phyloP scores from a whole-genome alignment of 2,888 invertebrate genomes.

The Cataglyphis rosenhaueri region DNA sequence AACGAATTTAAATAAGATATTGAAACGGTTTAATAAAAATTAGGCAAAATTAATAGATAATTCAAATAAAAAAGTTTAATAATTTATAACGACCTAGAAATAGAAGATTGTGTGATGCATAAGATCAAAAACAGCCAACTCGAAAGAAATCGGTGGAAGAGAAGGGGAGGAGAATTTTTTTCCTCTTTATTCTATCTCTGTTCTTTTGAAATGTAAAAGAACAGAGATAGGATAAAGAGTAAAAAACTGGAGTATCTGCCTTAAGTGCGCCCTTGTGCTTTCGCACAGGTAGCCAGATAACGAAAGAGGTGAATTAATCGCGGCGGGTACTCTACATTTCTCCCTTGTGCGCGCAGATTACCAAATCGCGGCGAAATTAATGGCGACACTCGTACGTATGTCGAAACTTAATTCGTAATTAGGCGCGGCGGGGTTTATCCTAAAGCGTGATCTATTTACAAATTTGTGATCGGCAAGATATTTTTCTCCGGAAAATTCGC shows the following conservation, averaged over 20 bases:
- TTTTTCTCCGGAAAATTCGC: background rate
- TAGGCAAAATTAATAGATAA: background rate
- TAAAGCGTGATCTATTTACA: slow-evolving; percentile 45
- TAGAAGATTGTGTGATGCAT: background rate
- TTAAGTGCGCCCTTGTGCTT: slow-evolving; percentile 58
- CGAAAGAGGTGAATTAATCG: slow-evolving; percentile 65
- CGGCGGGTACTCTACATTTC: slow-evolving; percentile 56
- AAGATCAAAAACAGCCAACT: background rate
- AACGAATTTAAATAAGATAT: background rate
- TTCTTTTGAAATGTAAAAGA: slow-evolving; percentile 5
- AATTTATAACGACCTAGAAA: background rate
- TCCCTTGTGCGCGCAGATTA: slow-evolving; percentile 48
- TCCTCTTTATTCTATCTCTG: background rate
- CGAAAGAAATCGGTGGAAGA: background rate
- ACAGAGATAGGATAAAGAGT: slow-evolving; percentile 13
- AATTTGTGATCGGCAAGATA: slow-evolving; percentile 2
- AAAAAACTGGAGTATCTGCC: slow-evolving; percentile 42
- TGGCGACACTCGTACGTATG: slow-evolving; percentile 45
- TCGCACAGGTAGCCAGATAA: slow-evolving; percentile 60
- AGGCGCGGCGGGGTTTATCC: slow-evolving; percentile 22
- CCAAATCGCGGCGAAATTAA: slow-evolving; percentile 51
- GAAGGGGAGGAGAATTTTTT: background rate
- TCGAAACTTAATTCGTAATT: slow-evolving; percentile 56
- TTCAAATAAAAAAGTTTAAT: background rate
- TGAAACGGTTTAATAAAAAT: background rate